Evolutionary conservation across 2,797 vertebrate species (phyloP), one percentile per base, ranked within the genome.

Genomic region (Halcyon badia): DNA sequence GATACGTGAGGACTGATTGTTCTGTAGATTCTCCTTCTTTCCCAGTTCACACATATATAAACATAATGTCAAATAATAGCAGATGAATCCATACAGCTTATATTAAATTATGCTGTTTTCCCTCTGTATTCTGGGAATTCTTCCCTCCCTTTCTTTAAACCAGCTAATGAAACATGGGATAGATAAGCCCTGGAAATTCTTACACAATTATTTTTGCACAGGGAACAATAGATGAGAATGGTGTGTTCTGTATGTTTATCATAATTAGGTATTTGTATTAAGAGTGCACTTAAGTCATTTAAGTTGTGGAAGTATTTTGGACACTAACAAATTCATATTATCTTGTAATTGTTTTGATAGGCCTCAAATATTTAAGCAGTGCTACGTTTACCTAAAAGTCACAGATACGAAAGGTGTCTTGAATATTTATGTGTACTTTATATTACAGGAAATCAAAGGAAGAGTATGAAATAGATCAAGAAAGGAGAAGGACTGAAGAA

Each of bases 401-500:
- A 60, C 24, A 39, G 11, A 44, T 24, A n/a, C 22, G 72, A 13
- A 49, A 37, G 31, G 62, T 51, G 6, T 37, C 61, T 58, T 42
- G 42, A 31, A 8, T 57, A 41, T 89, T 91, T 49, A 21, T 66
- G 73, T 44, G 4, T 86, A 46, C 84, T 92, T 93, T 94, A 30
- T 86, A 51, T 97, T 97, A 49, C 97, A 99, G 99, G 94, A 98
- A 99, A 96, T 99, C 99, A 18, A 99, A 99, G 96, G 99, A 99
- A 92, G 99, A 99, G 94, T 99, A 99, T 82, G 99, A 99, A 46
- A 97, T 98, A 91, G 99, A 99, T 89, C 98, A 98, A 94, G 98
- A 98, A 95, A 98, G 87, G 52, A 98, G 97, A 87, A 98, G 92
- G 82, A 80, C 75, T 44, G 97, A 97, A 92, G 97, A 97, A 86